Conservation (phyloP, 2,888 invertebrate species). For the Campoletis raptor region DNA sequence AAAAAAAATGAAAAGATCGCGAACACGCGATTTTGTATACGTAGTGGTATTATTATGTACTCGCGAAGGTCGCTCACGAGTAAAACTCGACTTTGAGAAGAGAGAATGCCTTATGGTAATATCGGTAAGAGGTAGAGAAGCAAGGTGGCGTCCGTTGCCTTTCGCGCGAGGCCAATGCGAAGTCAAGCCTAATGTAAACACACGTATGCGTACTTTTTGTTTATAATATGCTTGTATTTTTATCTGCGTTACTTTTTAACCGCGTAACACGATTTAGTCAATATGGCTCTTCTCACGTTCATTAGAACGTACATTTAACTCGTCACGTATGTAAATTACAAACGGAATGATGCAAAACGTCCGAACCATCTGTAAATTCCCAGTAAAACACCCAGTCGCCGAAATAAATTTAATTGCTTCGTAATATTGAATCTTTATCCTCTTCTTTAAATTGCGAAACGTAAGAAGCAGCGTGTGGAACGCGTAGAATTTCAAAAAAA, state of each 20-base stretch:
- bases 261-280: constrained; percentile 20
- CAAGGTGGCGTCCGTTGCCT: constrained; percentile 56
- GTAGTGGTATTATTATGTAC: constrained; percentile 15
- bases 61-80: constrained; percentile 49
- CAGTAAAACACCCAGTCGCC: not conserved
- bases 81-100: constrained; percentile 31
- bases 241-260: not conserved
- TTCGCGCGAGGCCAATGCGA: constrained; percentile 73
- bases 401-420: not conserved
- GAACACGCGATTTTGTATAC: constrained; percentile 38
- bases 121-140: constrained; percentile 32
- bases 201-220: not conserved
- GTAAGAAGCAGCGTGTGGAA: not conserved
- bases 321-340: not conserved
- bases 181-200: not conserved
- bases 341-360: not conserved
- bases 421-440: not conserved
- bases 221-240: not conserved
- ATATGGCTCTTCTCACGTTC: constrained; percentile 32
- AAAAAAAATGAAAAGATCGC: constrained; percentile 16
- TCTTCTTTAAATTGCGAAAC: not conserved
- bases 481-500: not conserved
- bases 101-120: constrained; percentile 59
- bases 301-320: constrained; percentile 1
- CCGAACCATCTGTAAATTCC: not conserved